Evolutionary conservation across 2,797 vertebrate species (phyloP), one percentile per base, ranked within the genome.

Genomic region (Syngnathus acus): DNA sequence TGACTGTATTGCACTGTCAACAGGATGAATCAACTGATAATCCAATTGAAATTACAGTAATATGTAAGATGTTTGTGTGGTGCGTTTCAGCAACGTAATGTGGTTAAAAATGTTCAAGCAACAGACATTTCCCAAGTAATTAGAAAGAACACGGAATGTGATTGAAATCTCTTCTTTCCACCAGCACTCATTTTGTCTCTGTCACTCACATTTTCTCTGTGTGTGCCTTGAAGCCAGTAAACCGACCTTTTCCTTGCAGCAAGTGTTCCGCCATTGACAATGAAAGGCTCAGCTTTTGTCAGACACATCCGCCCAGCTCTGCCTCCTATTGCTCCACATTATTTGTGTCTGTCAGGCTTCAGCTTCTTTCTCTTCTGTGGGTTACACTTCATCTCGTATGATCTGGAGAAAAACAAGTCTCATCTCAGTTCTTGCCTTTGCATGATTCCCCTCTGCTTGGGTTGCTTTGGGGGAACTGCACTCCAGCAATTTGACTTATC

Each of bases 151-250:
- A 54, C n/a, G 23, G 53, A 26, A 23, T 54, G 53, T 23, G 10
- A 54, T 23, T 26, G 21, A 23, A 11, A 23, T 4, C 4, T 23
- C 53, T 26, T 54, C 53, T 54, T 54, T 10, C 21, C 21, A 23
- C n/a, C 9, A 1, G 10, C 53, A 11, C 9, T 26, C 3, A 26
- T 54, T 54, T 23, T 54, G 51, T 54, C 4, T 26, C 53, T 26
- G 21, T 50, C 74, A 59, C 65, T 66, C 58, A 62, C 26, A 38
- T 40, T 64, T 51, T 70, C 69, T 70, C 67, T 75, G 39, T 68
- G 8, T 17, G 47, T 68, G 6, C 69, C 13, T 37, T 76, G 76
- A 80, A 79, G 79, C 45, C 70, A 0, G 59, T 81, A 72, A 85
- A 82, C 83, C 68, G 45, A 65, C 45, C 55, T 62, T 60, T 16